Percentiles rank a stretch among this genome's conserved stretches.
phyloP scores from a whole-genome alignment of 1,140 invertebrate genomes.

The Asbolus verrucosus region DNA sequence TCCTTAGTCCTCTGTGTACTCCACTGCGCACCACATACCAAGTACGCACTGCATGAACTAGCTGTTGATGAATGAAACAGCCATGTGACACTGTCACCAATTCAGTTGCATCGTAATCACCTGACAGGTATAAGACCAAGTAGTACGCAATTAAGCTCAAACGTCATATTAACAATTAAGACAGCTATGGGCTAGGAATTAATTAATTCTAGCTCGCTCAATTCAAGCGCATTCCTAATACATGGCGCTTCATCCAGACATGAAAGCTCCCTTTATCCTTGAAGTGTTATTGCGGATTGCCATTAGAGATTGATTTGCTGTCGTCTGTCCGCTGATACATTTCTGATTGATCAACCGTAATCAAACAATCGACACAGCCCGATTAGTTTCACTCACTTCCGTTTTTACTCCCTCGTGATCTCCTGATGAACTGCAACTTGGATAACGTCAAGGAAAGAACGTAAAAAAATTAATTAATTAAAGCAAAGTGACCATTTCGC shows the following conservation, averaged over 20 bases:
- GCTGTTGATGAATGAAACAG: too few species aligned
- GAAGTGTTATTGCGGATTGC: conserved; percentile 27
- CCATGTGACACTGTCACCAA: too few species aligned
- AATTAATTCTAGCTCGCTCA: conserved; percentile 29
- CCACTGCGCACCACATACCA: too few species aligned
- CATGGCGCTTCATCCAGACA: conserved; percentile 10
- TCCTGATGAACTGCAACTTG: background rate
- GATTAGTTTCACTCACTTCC: conserved; percentile 24
- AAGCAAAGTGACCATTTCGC: background rate
- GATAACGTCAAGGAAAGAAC: background rate
- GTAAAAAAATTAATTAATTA: conserved; percentile 24
- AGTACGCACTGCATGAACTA: too few species aligned
- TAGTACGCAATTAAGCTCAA: conserved; percentile 16
- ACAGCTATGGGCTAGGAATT: conserved; percentile 28
- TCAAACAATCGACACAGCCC: conserved; percentile 14
- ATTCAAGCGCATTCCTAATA: conserved; percentile 33
- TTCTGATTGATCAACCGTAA: conserved; percentile 34
- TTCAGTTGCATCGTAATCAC: too few species aligned
- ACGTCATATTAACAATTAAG: conserved; percentile 33
- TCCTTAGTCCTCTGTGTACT: too few species aligned
- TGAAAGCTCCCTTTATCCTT: conserved; percentile 34
- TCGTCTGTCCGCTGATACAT: conserved; percentile 22
- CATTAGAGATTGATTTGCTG: conserved; percentile 22
- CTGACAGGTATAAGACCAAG: conserved; percentile 4
- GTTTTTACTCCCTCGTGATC: background rate